Evolutionary conservation across 1,140 invertebrate species (phyloP).

Genomic region (Hyphantria cunea): DNA sequence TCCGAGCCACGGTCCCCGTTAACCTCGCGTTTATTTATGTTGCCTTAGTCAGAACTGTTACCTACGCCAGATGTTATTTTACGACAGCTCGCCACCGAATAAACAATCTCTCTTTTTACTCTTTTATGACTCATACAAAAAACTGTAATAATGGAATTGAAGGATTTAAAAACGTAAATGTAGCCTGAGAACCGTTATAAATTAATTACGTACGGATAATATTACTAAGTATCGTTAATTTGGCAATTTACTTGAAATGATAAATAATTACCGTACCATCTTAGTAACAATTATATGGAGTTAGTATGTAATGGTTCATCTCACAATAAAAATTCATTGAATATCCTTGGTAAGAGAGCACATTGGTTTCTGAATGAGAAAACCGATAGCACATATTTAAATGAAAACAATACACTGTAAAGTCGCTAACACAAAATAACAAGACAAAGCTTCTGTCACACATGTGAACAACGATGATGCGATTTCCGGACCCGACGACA

Average conservation of each 20-base stretch:
- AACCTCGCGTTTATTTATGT: conserved; percentile 75
- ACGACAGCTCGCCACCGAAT: conserved; percentile 64
- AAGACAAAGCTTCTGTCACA: conserved; percentile 41
- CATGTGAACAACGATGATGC: conserved; percentile 37
- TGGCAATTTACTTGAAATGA: not conserved
- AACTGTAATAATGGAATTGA: not conserved
- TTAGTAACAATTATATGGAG: not conserved
- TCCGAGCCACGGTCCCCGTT: conserved; percentile 18
- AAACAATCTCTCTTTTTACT: conserved; percentile 52
- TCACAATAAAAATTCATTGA: conserved; percentile 13
- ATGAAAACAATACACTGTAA: conserved; percentile 36
- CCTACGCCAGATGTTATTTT: conserved; percentile 78
- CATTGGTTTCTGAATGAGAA: conserved; percentile 12
- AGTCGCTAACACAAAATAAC: conserved; percentile 32
- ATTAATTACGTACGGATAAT: not conserved
- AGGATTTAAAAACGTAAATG: not conserved
- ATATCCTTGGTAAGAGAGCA: conserved; percentile 22
- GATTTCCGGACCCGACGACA: conserved; percentile 51
- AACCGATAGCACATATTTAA: conserved; percentile 28
- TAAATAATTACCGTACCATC: conserved; percentile 16
- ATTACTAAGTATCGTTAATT: not conserved
- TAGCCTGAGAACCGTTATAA: not conserved
- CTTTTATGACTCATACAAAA: conserved; percentile 16
- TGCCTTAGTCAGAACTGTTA: conserved; percentile 72
- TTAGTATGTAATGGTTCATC: not conserved